Evolutionary conservation across 2,113 vertebrate genomes (phyloP).

Genomic region (Cephalopholis sonnerati): DNA sequence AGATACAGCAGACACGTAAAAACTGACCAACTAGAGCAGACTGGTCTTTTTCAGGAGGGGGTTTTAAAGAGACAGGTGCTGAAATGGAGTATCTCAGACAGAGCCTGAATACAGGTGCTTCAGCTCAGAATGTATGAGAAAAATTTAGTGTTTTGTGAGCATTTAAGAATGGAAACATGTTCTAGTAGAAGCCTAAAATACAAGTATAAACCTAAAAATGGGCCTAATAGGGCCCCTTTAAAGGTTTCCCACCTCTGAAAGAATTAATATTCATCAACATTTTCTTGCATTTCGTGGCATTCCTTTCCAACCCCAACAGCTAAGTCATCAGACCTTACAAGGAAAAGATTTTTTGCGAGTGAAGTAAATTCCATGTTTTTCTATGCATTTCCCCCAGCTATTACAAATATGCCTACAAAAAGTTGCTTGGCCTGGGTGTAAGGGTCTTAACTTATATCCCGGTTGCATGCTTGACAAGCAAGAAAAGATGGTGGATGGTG

Average conservation of each 20-base stretch:
- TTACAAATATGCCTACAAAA: neutral
- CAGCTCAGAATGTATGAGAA: too few species aligned
- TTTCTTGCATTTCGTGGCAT: neutral
- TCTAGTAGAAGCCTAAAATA: too few species aligned
- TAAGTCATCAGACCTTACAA: neutral
- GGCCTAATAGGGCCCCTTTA: neutral
- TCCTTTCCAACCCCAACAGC: neutral
- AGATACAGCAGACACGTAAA: too few species aligned
- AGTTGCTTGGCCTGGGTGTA: constrained; percentile 16
- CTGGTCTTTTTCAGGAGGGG: too few species aligned
- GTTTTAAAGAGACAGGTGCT: too few species aligned
- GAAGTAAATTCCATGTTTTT: neutral
- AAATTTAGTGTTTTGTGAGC: too few species aligned
- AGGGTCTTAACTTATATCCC: constrained; percentile 47
- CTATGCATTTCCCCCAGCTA: neutral
- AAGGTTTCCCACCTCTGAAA: neutral
- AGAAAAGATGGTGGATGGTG: constrained; percentile 43
- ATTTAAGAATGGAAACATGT: too few species aligned
- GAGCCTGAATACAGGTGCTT: too few species aligned
- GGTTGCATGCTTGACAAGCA: constrained; percentile 34
- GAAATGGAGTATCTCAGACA: too few species aligned
- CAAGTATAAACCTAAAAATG: too few species aligned
- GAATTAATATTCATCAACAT: neutral
- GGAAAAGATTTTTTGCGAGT: neutral
- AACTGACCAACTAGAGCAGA: too few species aligned